Base-by-base conservation (phyloP, 2,113 vertebrate genomes). In the Oreochromis aureus region DNA sequence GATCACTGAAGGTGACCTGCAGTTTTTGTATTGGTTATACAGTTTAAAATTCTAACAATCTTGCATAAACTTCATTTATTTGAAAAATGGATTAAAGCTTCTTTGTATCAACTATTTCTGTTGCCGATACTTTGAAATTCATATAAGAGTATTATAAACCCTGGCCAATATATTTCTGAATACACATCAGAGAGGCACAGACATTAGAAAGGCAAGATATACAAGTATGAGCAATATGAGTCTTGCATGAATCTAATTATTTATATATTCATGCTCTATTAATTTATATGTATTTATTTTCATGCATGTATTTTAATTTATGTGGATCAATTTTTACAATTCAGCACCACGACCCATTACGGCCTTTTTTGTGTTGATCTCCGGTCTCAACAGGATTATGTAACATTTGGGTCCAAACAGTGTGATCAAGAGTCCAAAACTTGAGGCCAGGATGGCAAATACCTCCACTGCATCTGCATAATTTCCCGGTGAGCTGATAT, bases 331-430 rank as follows among this genome's bases (percentile, higher is more conserved):
- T 56, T 27, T 56, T 56, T 56, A 27, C 0, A 4, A 56, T 56
- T 27, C 55, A 56, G 22, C n/a, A 12, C 11, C 55, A 56, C 87
- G 3, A 87, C 85, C 59, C 39, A 89, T 89, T 3, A 44, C 10
- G 2, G 90, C 89, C 55, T 95, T 95, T 90, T 92, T 97, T n/a
- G 94, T 96, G 85, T 97, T 97, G 19, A 13, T 69, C 69, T 95
- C 94, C 24, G 95, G 95, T 84, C 59, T 94, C 11, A 97, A 27
- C 9, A 89, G 27, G 15, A 89, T 85, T n/a, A 89, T 27, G 6
- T 82, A 89, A 48, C 87, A 86, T 36, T 89, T 89, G 2, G 87
- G 87, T 36, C 53, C 53, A 54, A 54, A 54, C 19, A 54, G 10
- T 54, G 53, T 54, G 10, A 54, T 54, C 53, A 54, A 54, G 0